These are phyloP conservation scores for Haemorhous mexicanus DNA, from an alignment of 2,113 vertebrate species.

Conservation along the genomic window DNA sequence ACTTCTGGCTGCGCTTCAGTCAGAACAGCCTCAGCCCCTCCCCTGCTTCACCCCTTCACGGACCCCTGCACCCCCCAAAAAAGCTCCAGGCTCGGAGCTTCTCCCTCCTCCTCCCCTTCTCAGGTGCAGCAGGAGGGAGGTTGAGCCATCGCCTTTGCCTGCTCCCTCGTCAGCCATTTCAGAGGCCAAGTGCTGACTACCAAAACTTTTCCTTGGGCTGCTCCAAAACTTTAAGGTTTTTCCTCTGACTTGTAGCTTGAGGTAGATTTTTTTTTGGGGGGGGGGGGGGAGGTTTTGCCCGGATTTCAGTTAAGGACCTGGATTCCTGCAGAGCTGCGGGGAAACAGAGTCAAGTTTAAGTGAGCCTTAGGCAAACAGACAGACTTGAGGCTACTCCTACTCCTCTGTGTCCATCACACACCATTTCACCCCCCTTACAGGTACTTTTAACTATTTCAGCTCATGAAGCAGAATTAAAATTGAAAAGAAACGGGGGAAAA, in stretches of 20 bases:
- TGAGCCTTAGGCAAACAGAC: neutral
- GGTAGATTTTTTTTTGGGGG: neutral
- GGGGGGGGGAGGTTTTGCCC: neutral
- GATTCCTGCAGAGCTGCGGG: neutral
- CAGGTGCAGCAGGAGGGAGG: neutral
- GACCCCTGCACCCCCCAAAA: fast-evolving
- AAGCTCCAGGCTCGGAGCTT: no score
- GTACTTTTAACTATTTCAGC: neutral
- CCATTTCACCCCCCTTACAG: neutral
- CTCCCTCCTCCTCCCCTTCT: neutral
- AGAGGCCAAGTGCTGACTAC: neutral
- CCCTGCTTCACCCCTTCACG: neutral
- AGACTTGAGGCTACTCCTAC: neutral
- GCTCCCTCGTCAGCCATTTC: neutral
- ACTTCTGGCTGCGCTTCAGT: fast-evolving
- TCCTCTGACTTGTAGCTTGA: neutral
- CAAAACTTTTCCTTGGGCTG: neutral
- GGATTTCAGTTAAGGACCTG: neutral
- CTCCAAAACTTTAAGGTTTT: neutral
- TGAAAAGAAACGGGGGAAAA: neutral
- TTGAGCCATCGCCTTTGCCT: neutral
- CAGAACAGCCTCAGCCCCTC: neutral
- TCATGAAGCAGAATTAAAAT: neutral
- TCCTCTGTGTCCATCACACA: neutral
- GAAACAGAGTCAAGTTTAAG: neutral